Evolutionary conservation across 2,888 invertebrate genomes (phyloP), one percentile per base, ranked within the genome.

Genomic region (Acanthosepion pharaonis): DNA sequence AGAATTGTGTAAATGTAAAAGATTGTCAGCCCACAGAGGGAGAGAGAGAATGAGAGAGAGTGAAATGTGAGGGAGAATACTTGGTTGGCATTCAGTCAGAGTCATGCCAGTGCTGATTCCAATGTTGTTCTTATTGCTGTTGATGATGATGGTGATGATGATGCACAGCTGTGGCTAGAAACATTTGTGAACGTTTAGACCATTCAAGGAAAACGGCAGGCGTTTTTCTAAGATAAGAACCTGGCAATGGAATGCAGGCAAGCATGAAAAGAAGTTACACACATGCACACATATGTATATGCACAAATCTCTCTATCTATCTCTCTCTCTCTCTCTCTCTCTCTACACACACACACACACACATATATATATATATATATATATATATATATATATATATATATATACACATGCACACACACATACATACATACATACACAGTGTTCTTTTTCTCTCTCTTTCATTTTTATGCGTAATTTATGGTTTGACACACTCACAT

Each of bases 181-280:
- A 11, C 78, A 11, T 78, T 78, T 78, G 78, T n/a, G n/a, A 78
- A 78, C 18, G 33, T 78, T 78, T 11, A n/a, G n/a, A n/a, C 78
- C 78, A 78, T 78, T 78, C 78, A 78, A 78, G 78, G 78, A 78
- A n/a, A 78, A 78, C 78, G 33, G 78, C 78, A 78, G 33, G n/a
- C 78, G 78, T 78, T 78, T 78, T 78, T n/a, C 78, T 9, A 78
- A 78, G 78, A 78, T 78, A 78, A 78, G 78, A 78, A 78, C n/a
- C 78, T 78, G 33, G n/a, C n/a, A 78, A 78, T 78, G 33, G 78
- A 78, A 78, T 78, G 78, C 78, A 78, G 23, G 33, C 78, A 11
- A 33, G 78, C 78, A 78, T 78, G 15, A 78, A 78, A 78, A n/a
- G 64, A n/a, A 15, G 33, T n/a, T 33, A n/a, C n/a, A 78, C 33